A percentile compares a stretch with the other conserved stretches of the same genome.
Conservation (phyloP, 1,140 invertebrate species). For the Archegozetes longisetosus region DNA sequence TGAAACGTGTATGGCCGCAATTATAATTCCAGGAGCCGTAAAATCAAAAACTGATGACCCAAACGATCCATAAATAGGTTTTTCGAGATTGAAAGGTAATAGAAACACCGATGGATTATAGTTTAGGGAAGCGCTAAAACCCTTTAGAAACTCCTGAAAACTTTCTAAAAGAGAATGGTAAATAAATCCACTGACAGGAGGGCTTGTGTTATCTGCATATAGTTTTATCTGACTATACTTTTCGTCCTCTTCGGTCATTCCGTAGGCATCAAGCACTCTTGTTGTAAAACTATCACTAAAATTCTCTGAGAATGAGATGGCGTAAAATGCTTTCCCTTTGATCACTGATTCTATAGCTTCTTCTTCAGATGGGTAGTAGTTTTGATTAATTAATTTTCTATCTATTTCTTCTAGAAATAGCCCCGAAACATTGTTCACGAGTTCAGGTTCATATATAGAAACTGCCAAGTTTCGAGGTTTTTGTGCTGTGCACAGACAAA, state of each 20-base stretch:
- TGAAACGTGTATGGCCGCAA: slow-evolving; percentile 80
- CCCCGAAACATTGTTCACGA: neutral
- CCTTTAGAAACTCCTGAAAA: slow-evolving; percentile 2
- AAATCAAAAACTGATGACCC: slow-evolving; percentile 83
- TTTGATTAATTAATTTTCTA: neutral
- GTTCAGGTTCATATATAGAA: slow-evolving; percentile 47
- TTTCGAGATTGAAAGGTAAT: slow-evolving; percentile 40
- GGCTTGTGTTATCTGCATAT: slow-evolving; percentile 22
- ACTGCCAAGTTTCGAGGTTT: slow-evolving; percentile 65
- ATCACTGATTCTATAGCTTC: slow-evolving; percentile 12
- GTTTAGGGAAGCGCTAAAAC: neutral
- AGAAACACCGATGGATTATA: slow-evolving; percentile 4
- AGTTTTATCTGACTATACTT: slow-evolving; percentile 23
- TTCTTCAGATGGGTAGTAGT: neutral
- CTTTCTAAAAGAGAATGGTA: neutral
- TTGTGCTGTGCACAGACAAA: slow-evolving; percentile 78
- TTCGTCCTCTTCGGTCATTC: slow-evolving; percentile 12
- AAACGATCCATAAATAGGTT: slow-evolving; percentile 68
- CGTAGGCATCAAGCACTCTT: neutral
- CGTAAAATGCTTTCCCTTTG: slow-evolving; percentile 12
- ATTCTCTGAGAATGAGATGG: slow-evolving; percentile 10
- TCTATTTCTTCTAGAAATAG: slow-evolving; percentile 1
- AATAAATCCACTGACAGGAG: neutral
- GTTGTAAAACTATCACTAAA: slow-evolving; percentile 10
- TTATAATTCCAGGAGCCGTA: slow-evolving; percentile 85